Evolutionary conservation across 2,113 vertebrate genomes (phyloP).

Genomic region (Dendropsophus ebraccatus): DNA sequence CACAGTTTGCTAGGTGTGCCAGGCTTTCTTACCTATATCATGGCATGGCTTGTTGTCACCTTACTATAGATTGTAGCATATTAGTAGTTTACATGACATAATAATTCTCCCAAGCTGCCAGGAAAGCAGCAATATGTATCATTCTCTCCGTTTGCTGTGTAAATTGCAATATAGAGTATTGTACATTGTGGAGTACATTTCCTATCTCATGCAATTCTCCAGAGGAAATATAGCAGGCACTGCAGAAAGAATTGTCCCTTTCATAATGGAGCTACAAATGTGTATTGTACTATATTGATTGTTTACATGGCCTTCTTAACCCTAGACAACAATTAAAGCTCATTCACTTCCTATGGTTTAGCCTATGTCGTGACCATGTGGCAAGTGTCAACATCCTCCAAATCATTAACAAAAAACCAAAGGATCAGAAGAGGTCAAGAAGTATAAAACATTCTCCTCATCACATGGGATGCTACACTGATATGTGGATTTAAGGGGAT

Average conservation of each 20-base stretch:
- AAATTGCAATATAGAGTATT: slow-evolving; percentile 28
- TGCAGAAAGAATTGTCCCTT: slow-evolving; percentile 11
- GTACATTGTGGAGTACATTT: slow-evolving; percentile 30
- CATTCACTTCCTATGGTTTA: slow-evolving; percentile 37
- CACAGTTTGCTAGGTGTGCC: too few relatives aligned
- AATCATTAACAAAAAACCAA: background rate
- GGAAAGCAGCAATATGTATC: slow-evolving; percentile 18
- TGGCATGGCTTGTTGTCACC: background rate
- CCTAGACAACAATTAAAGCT: slow-evolving; percentile 43
- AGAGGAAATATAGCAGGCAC: slow-evolving; percentile 40
- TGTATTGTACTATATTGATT: slow-evolving; percentile 39
- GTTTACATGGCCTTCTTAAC: slow-evolving; percentile 51
- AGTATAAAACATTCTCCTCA: background rate
- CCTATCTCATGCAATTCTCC: slow-evolving; percentile 36
- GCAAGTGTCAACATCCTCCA: slow-evolving; percentile 23
- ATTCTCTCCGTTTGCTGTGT: background rate
- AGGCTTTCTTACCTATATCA: background rate
- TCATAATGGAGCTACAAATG: slow-evolving; percentile 29
- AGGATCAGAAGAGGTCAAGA: background rate
- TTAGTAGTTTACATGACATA: background rate
- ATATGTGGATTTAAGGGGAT: background rate
- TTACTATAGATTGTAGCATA: background rate
- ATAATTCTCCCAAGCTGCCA: slow-evolving; percentile 33
- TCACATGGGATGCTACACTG: background rate
- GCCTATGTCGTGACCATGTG: background rate